Evolutionary conservation across 2,113 vertebrate species (phyloP).

Genomic region (Python bivittatus): DNA sequence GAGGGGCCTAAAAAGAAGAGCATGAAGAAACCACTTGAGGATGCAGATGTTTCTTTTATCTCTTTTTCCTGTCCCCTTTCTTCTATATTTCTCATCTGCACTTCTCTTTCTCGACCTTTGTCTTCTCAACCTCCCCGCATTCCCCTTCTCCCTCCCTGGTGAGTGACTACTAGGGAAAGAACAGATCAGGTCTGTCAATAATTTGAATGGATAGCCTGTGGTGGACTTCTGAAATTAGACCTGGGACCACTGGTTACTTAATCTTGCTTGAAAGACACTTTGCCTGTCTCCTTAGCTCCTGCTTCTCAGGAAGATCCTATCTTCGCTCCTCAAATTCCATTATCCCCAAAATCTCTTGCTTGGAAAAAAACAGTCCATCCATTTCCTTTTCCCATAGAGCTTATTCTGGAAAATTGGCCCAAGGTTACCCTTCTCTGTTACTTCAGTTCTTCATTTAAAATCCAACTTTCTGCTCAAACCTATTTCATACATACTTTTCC

Average conservation of each 20-base stretch:
- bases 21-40: neutral
- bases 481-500: neutral
- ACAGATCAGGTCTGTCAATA: too few species aligned
- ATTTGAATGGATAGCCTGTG: too few species aligned
- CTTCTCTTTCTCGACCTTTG: neutral
- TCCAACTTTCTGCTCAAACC: neutral
- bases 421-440: neutral
- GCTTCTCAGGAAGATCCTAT: neutral
- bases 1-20: neutral
- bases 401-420: neutral
- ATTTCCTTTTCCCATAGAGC: neutral
- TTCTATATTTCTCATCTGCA: neutral
- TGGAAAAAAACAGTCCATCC: too few species aligned
- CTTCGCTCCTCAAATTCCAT: too few species aligned
- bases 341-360: too few species aligned
- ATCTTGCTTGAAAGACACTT: too few species aligned
- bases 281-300: neutral
- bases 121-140: neutral
- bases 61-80: neutral
- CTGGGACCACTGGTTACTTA: too few species aligned
- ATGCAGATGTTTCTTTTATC: too few species aligned
- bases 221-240: too few species aligned
- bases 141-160: neutral
- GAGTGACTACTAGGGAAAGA: too few species aligned
- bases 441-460: neutral